Evolutionary conservation across 2,888 invertebrate genomes (phyloP), one percentile per base, ranked within the genome.

Genomic region (Lissocephala sabroskyi): DNA sequence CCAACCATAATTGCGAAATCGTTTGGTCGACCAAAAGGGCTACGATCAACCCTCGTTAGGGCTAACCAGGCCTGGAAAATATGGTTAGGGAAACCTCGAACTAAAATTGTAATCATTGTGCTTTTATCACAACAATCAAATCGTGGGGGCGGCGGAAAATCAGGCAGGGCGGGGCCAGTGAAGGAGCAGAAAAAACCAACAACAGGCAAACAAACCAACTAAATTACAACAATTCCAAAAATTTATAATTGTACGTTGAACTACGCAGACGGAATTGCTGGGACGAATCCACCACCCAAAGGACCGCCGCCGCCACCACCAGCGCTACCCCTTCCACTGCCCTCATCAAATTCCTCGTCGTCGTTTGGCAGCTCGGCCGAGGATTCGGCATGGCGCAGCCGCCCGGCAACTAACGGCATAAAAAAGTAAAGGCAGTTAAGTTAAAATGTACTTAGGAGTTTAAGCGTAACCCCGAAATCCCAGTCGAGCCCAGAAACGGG

Each of bases 181-280:
- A 52, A 46, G 55, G 36, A 56, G 55, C 65, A 62, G 54, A 59
- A 65, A 62, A 23, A 67, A 57, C n/a, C n/a, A n/a, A n/a, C n/a
- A n/a, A 75, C 75, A 67, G 60, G 74, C 76, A 76, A 76, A 74
- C 74, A 76, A 70, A 73, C 71, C 68, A 76, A 78, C 76, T 76
- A 78, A 76, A 78, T 76, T 78, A 76, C 76, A 78, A 75, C 71
- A 75, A 76, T 76, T 74, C 70, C 74, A 71, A 76, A 78, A 76
- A 78, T 78, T 78, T 76, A 76, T 78, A 76, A 76, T 76, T 76
- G 71, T 76, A 63, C n/a, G n/a, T n/a, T n/a, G n/a, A n/a, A n/a
- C 73, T 74, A 29, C 39, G 71, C 64, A 58, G 59, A 55, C 64
- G 54, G 59, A 52, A 41, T 28, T 33, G 28, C 41, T 30, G 39